Evolutionary conservation across 2,888 invertebrate species (phyloP).

Genomic region (Elysia crispata): DNA sequence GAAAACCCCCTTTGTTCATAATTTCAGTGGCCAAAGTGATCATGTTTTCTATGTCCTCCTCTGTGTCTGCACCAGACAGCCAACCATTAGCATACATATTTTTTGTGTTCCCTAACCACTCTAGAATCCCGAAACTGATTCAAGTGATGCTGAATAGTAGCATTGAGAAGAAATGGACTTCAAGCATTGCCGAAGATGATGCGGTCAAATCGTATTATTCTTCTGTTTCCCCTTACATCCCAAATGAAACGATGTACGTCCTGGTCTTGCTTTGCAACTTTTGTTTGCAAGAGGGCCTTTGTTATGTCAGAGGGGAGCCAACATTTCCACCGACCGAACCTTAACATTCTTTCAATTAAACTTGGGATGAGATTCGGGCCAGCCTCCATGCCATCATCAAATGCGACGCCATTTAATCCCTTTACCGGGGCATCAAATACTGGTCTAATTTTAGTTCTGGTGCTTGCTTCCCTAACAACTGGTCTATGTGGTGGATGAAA

Average conservation of each 20-base stretch:
- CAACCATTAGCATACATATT: conserved; percentile 62
- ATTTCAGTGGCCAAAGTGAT: background rate
- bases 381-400: conserved; percentile 55
- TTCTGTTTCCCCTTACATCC: conserved; percentile 23
- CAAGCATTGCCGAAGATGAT: conserved; percentile 44
- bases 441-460: conserved; percentile 57
- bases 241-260: conserved; percentile 52
- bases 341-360: conserved; percentile 47
- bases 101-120: conserved; percentile 45
- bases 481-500: conserved; percentile 48
- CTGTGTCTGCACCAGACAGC: conserved; percentile 50
- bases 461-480: conserved; percentile 35
- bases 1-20: background rate
- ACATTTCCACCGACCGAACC: conserved; percentile 49
- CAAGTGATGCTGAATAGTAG: conserved; percentile 48
- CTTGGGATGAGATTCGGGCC: conserved; percentile 51
- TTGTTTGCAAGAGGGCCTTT: too few species aligned
- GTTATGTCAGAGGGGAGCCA: too few species aligned
- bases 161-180: conserved; percentile 50
- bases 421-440: conserved; percentile 58
- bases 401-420: conserved; percentile 34
- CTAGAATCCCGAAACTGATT: background rate
- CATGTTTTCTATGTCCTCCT: conserved; percentile 24
- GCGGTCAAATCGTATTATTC: conserved; percentile 36
- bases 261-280: too few species aligned